Base-by-base conservation (phyloP, 2,113 vertebrate genomes). In the Heterotis niloticus region DNA sequence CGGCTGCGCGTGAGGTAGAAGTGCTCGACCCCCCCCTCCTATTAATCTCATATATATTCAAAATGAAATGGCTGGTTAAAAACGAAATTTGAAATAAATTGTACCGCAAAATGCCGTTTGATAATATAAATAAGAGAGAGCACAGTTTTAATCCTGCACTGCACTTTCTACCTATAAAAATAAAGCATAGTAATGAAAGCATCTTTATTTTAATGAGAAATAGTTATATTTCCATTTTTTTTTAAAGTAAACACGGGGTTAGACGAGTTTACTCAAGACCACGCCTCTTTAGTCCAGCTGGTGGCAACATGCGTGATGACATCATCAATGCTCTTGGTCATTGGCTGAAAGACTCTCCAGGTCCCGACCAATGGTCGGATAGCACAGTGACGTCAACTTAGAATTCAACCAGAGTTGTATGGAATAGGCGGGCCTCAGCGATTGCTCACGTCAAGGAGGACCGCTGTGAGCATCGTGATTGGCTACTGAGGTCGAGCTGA, bases 301-400 rank as follows among this genome's bases (percentile, higher is more conserved):
- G 92, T 94, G 93, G 93, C 93, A 94, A 94, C 93, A 93, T 91
- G 89, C 80, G 78, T 88, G 87, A 88, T 93, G 91, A 94, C 93
- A 92, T 94, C 92, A 94, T 82, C 87, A 23, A 69, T 78, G 56
- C 67, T 80, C 24, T 52, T 70, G 51, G 28, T 84, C 77, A 94
- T 94, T 93, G 92, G 93, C 78, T 82, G 60, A 0, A 60, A 83
- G 81, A 80, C 82, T 17, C 51, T n/a, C 7, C 60, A 57, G 13
- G 78, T 51, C 70, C 73, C 84, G 82, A 67, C 93, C 91, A 92
- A 93, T 93, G 81, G 79, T 71, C 77, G 79, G 24, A 78, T 77
- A 76, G 73, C 79, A 29, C 77, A 78, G 85, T 94, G 93, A 93
- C 92, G 92, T 92, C 88, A 90, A 82, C 86, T 71, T 67, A 83